Evolutionary conservation across 2,888 invertebrate species (phyloP), one percentile per base, ranked within the genome.

Genomic region (Leptinotarsa peninsularis): DNA sequence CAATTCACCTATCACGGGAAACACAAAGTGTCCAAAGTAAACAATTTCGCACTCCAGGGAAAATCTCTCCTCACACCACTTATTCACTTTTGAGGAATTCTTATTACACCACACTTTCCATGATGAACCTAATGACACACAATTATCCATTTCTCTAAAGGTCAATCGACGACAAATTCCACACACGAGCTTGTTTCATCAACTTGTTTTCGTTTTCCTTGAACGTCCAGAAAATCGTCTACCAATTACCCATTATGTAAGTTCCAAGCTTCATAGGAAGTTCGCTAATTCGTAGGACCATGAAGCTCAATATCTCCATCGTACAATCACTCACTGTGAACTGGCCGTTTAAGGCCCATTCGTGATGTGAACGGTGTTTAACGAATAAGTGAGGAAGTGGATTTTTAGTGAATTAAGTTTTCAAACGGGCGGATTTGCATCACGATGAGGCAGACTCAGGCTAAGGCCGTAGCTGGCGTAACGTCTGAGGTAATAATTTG

Each of bases 391-490:
- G 70, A 78, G 79, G 78, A 76, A 73, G 78, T 75, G 56, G 67
- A 67, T 67, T 78, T 78, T 76, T 80, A 73, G 77, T 77, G 77
- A 76, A 76, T 79, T 77, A 79, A 75, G 69, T 74, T 43, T 63
- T 52, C 60, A 74, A 77, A 75, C 77, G 79, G 77, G 71, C 76
- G 74, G 50, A 76, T 71, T 71, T 43, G 43, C 58, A 33, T 23
- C 66, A 78, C 50, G 66, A 82, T 83, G 82, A 82, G 81, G 78
- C 81, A 81, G 76, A 82, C 79, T 56, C 82, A 82, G 76, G 82
- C 81, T 60, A 83, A 79, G 76, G 82, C 83, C 54, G 83, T 82
- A 17, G 83, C 83, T 23, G 83, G 82, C 76, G 81, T 84, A 74
- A 83, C 83, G 68, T 81, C 80, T 77, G 81, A 82, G 82, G 83